Evolutionary conservation across 2,113 vertebrate species (phyloP).

Genomic region (Marcusenius ussheri): DNA sequence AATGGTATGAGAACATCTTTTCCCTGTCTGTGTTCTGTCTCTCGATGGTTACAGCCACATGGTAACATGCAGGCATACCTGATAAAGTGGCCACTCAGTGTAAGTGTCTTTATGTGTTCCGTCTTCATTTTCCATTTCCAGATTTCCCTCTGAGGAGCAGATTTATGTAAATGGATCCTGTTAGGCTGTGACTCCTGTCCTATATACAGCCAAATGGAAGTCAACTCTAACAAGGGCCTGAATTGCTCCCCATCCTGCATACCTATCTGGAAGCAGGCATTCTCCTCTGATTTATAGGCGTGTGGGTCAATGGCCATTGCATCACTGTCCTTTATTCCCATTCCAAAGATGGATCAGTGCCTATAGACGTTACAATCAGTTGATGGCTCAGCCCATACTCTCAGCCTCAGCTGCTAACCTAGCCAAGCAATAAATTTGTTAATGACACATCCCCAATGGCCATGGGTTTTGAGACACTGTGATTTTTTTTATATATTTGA

Average conservation of each 20-base stretch:
- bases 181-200: not conserved
- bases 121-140: not conserved
- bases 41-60: not conserved
- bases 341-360: slow-evolving; percentile 2
- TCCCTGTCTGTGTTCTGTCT: not conserved
- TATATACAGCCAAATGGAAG: not conserved
- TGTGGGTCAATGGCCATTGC: not conserved
- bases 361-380: not conserved
- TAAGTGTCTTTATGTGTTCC: not conserved
- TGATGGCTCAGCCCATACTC: not conserved
- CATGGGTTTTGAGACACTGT: not conserved
- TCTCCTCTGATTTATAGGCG: not conserved
- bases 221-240: not conserved
- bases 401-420: not conserved
- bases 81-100: not conserved
- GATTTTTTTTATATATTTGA: not conserved
- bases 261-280: not conserved
- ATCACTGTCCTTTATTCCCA: not conserved
- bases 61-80: not conserved
- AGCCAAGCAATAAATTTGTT: not conserved
- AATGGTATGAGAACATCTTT: not conserved
- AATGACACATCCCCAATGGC: not conserved
- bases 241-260: not conserved
- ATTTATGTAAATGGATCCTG: not conserved
- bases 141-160: not conserved